These are phyloP conservation scores for Laothoe populi DNA, from an alignment of 2,888 invertebrate genomes.

Conservation along the genomic window DNA sequence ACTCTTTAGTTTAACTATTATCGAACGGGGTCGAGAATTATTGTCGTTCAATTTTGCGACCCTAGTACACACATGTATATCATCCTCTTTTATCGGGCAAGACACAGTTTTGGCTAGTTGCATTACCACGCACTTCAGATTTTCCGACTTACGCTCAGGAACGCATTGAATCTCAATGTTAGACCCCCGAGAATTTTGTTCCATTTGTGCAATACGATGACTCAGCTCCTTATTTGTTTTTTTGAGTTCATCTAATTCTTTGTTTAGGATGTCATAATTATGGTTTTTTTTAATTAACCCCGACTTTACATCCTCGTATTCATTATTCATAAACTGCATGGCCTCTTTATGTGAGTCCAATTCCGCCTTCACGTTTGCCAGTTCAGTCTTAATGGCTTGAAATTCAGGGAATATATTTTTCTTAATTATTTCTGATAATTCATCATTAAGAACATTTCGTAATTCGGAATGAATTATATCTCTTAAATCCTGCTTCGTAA, in stretches of 20 bases:
- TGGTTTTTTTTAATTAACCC: not conserved
- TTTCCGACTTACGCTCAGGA: constrained; percentile 7
- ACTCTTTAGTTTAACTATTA: constrained; percentile 10
- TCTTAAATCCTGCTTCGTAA: constrained; percentile 1
- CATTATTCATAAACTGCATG: not conserved
- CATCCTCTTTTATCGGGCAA: not conserved
- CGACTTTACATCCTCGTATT: not conserved
- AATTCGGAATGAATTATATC: not conserved
- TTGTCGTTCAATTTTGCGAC: not conserved
- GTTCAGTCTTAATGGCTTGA: not conserved
- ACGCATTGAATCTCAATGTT: constrained; percentile 16
- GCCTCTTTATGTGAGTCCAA: not conserved
- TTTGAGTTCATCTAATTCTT: not conserved
- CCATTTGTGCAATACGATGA: constrained; percentile 6
- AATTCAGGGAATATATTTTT: constrained; percentile 4
- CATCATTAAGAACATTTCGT: not conserved
- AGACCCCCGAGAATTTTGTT: not conserved
- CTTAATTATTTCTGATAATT: constrained; percentile 5
- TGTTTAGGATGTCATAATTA: not conserved
- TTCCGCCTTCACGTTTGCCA: not conserved
- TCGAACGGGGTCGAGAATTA: not conserved
- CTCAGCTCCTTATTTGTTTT: not conserved
- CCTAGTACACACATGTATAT: constrained; percentile 7
- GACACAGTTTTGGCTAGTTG: constrained; percentile 9
- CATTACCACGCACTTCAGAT: not conserved